Percentiles rank a stretch among this genome's conserved stretches.
Conservation (phyloP, 1,140 invertebrate species). For the Spodoptera litura region DNA sequence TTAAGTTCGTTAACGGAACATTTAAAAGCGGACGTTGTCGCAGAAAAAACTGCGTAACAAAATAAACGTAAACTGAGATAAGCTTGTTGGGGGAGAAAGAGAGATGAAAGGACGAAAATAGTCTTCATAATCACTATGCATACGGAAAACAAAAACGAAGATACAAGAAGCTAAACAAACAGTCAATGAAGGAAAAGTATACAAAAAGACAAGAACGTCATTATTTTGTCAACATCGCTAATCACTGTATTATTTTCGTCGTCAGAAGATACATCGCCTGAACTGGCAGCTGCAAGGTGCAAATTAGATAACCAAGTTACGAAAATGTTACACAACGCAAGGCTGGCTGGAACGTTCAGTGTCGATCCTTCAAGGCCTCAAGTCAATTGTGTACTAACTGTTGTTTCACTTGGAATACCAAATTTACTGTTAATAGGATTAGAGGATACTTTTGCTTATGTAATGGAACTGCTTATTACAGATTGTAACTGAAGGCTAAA, state of each 20-base stretch:
- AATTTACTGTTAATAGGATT: conserved; percentile 7
- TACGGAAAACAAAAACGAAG: conserved; percentile 23
- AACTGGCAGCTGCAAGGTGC: conserved; percentile 31
- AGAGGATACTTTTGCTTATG: background rate
- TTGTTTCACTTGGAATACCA: background rate
- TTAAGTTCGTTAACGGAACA: conserved; percentile 43
- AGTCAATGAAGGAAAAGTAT: conserved; percentile 28
- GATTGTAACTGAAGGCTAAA: too few species aligned
- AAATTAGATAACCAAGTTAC: conserved; percentile 45
- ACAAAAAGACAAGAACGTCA: conserved; percentile 19
- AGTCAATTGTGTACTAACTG: background rate
- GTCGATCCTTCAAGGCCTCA: conserved; percentile 35
- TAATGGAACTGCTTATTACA: too few species aligned
- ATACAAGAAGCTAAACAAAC: conserved; percentile 34
- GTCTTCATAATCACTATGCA: conserved; percentile 9
- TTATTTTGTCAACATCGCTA: conserved; percentile 23
- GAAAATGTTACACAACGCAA: conserved; percentile 32
- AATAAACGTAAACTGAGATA: background rate
- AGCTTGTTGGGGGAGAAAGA: conserved; percentile 4
- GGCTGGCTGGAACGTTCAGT: conserved; percentile 30
- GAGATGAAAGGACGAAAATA: conserved; percentile 20
- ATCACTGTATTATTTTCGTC: conserved; percentile 12
- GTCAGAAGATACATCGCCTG: background rate
- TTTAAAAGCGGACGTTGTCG: conserved; percentile 29
- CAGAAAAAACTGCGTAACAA: conserved; percentile 11